Conservation (phyloP, 2,888 invertebrate genomes). For the Drosophila putrida region DNA sequence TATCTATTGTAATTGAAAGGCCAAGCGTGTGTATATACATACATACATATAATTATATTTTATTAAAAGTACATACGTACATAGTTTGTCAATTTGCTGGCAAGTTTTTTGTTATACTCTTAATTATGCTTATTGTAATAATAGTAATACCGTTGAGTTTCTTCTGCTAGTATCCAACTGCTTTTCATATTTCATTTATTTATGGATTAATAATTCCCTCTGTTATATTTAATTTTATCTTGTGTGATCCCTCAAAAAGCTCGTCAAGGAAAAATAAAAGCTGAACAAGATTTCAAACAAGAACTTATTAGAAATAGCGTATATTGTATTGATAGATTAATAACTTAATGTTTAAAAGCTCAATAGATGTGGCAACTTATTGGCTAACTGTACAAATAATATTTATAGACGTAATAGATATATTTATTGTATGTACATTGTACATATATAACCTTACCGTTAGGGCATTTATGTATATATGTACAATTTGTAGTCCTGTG, state of each 20-base stretch:
- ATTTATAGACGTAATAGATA: slow-evolving; percentile 14
- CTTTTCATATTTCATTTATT: slow-evolving; percentile 6
- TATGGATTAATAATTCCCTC: not conserved
- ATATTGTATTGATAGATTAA: slow-evolving; percentile 1
- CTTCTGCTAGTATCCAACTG: slow-evolving; percentile 19
- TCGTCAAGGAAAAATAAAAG: slow-evolving; percentile 28
- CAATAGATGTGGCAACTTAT: slow-evolving; percentile 44
- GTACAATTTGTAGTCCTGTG: slow-evolving; percentile 61
- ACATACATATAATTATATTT: slow-evolving; percentile 34
- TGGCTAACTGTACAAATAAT: slow-evolving; percentile 69
- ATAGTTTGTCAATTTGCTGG: slow-evolving; percentile 23
- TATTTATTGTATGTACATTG: too few relatives aligned
- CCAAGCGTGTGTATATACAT: not conserved
- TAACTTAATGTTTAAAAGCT: slow-evolving; percentile 43
- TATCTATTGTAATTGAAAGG: slow-evolving; percentile 19
- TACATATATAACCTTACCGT: slow-evolving; percentile 1
- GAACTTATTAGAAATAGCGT: slow-evolving; percentile 41
- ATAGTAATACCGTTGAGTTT: slow-evolving; percentile 28
- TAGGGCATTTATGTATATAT: slow-evolving; percentile 9
- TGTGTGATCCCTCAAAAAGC: slow-evolving; percentile 36
- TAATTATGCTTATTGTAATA: slow-evolving; percentile 25
- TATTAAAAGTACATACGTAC: slow-evolving; percentile 37
- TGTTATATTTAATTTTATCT: not conserved
- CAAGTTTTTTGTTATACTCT: slow-evolving; percentile 14
- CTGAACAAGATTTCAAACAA: slow-evolving; percentile 21